Base-by-base conservation (phyloP, 2,888 invertebrate genomes). In the Serrognathus titanus region DNA sequence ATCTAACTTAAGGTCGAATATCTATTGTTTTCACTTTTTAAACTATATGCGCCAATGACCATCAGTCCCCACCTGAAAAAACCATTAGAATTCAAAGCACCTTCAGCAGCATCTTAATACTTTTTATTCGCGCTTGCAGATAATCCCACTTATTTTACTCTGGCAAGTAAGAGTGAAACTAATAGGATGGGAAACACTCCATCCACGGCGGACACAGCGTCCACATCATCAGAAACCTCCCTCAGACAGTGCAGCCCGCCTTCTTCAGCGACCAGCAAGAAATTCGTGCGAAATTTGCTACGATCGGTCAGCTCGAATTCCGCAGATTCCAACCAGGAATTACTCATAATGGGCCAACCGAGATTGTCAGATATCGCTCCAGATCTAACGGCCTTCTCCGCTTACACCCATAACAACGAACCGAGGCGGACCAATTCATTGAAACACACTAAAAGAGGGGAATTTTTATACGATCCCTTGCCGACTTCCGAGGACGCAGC, bases 91-190 rank as follows among this genome's bases (percentile, higher is more conserved):
- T 65, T 59, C 65, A 55, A 53, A 13, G 51, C 41, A 54, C 53
- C 58, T 55, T 37, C 56, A 13, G 43, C 7, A 16, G 4, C n/a
- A 20, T 43, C 43, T 43, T 43, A 16, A 43, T 20, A 43, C 10
- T 60, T 64, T 54, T 35, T 49, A 51, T 62, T 58, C 53, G 63
- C 79, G 75, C 80, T 82, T 66, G 65, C 83, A 89, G 89, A 89
- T 79, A 90, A 89, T 77, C 89, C 89, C 46, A 89, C 89, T 61
- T 90, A 90, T 75, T 90, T 90, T 76, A 83, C 87, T 69, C 77
- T 88, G 68, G 81, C 83, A 63, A 80, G 83, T 70, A 81, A 72
- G 59, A 31, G 24, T 31, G 24, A 31, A 31, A 6, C 24, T 31
- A 31, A 31, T 12, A 67, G 62, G 45, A 67, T 64, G 63, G 65